Evolutionary conservation across 2,797 vertebrate species (phyloP).

Genomic region (Cyclura pinguis): DNA sequence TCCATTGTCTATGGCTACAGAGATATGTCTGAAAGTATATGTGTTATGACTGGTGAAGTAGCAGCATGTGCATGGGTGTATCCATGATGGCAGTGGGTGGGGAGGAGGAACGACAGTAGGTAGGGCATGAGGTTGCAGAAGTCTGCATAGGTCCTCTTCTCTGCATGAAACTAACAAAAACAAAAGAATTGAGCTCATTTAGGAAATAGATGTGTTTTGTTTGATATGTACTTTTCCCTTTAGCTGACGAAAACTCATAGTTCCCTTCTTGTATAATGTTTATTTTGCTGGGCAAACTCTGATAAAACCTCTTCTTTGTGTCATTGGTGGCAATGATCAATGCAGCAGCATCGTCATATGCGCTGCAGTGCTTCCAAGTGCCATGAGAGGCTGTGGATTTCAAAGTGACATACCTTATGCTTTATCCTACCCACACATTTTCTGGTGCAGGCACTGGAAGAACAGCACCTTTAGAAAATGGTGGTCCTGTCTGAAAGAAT

Average conservation of each 20-base stretch:
- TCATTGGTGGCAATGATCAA: not conserved
- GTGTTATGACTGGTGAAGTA: not conserved
- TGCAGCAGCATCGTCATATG: not conserved
- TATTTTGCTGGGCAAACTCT: not conserved
- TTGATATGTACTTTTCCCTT: too few relatives aligned
- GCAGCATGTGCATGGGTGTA: not conserved
- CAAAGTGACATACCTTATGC: not conserved
- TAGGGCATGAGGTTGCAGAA: not conserved
- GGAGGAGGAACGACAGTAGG: not conserved
- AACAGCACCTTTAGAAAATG: not conserved
- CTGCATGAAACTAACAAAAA: not conserved
- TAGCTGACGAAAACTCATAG: not conserved
- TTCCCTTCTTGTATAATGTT: not conserved
- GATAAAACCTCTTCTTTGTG: not conserved
- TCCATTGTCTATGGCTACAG: not conserved
- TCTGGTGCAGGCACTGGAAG: not conserved
- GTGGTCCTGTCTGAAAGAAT: not conserved
- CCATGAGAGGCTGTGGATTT: not conserved
- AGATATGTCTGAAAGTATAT: not conserved
- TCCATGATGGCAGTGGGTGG: not conserved
- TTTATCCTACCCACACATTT: not conserved
- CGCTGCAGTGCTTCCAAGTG: not conserved
- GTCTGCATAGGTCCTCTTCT: not conserved
- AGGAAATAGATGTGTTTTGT: not conserved
- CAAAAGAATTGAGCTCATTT: not conserved